Evolutionary conservation across 2,113 vertebrate species (phyloP), one percentile per base, ranked within the genome.

Genomic region (Aphyosemion australe): DNA sequence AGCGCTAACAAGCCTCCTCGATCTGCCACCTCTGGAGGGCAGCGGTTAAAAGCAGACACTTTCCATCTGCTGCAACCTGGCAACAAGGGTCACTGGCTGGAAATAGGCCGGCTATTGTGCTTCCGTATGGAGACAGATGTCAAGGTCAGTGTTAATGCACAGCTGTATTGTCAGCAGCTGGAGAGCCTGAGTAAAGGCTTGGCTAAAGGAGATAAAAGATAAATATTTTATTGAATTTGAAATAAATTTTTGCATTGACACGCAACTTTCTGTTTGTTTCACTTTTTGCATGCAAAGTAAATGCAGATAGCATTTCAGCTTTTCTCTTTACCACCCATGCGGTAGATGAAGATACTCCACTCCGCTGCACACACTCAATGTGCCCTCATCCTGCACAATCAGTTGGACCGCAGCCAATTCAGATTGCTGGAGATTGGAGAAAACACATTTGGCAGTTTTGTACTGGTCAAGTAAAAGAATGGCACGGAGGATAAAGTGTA

Each of bases 281-380:
- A 50, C 52, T 78, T 56, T 9, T 31, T 32, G 42, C 34, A 11
- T 68, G 74, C 54, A 72, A 68, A 62, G 70, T 12, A 6, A 72
- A 72, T 9, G 1, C 67, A 65, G 58, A 68, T 67, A 75, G 43
- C 70, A 26, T 77, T 87, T 72, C 47, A 63, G 61, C 76, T 71
- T 47, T 31, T 43, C 77, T 50, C 43, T 84, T 59, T 89, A 67
- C 88, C 88, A 88, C 91, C 90, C 89, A 90, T 79, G 87, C 81
- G 61, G 83, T 76, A 87, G 85, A 89, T 86, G 79, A 41, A 82
- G 79, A 89, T 90, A 84, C 53, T 78, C 85, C 83, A 84, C 82
- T 91, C 68, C 84, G 86, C 72, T 89, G 87, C 88, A 90, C 77
- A 65, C 43, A 62, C 3, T 90, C 87, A 93, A 90, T 92, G 84